phyloP scores from a whole-genome alignment of 2,797 vertebrate species.

The Chrysolophus pictus region DNA sequence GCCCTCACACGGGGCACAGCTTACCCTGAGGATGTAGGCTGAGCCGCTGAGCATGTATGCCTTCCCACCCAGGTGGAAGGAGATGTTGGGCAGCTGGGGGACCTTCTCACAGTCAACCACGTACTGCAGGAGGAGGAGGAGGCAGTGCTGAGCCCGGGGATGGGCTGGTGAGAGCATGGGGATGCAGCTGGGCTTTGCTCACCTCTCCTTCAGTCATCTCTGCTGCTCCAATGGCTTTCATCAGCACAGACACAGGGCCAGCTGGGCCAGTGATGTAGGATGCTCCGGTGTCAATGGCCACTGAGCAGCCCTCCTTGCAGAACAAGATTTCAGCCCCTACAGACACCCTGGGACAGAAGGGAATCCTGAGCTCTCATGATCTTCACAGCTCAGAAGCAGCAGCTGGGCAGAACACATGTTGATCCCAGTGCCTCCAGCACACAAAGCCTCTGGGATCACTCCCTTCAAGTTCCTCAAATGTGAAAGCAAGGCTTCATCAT shows the following conservation, averaged over 20 bases:
- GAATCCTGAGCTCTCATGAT: background rate
- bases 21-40: conserved; percentile 92
- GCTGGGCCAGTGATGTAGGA: conserved; percentile 94
- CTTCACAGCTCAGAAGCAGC: fast-evolving
- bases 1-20: background rate
- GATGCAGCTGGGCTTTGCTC: background rate
- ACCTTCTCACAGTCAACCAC: conserved; percentile 89
- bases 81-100: conserved; percentile 88
- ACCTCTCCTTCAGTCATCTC: conserved; percentile 85
- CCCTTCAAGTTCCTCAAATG: background rate
- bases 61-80: conserved; percentile 90
- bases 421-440: background rate
- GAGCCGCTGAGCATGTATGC: conserved; percentile 84
- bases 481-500: background rate
- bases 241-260: conserved; percentile 85
- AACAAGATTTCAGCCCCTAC: conserved; percentile 85
- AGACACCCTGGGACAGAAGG: conserved; percentile 83
- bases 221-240: conserved; percentile 88
- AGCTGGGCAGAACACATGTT: background rate
- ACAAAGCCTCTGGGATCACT: background rate
- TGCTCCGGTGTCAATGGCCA: conserved; percentile 91
- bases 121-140: conserved; percentile 78
- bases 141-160: background rate
- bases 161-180: background rate
- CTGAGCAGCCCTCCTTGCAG: conserved; percentile 89